A percentile compares a stretch with the other conserved stretches of the same genome.
Conservation (phyloP, 2,888 invertebrate species). For the Lepidocyrtoides sp. region DNA sequence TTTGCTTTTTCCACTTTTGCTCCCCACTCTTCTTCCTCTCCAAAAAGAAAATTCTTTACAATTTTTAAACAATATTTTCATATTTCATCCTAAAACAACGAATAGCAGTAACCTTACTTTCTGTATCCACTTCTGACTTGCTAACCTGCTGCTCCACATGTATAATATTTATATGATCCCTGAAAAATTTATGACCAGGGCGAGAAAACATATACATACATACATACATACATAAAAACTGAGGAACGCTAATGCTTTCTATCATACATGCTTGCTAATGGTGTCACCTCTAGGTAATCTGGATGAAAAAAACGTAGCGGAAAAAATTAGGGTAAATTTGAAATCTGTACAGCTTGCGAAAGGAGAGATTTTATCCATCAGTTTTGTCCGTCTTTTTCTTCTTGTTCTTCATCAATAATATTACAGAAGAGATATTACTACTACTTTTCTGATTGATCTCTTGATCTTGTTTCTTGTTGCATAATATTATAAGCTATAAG, state of each 20-base stretch:
- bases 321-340: background rate
- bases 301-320: background rate
- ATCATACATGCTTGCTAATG: conserved; percentile 51
- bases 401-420: background rate
- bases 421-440: conserved; percentile 24
- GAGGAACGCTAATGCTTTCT: conserved; percentile 44
- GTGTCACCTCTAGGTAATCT: conserved; percentile 10
- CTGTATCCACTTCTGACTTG: background rate
- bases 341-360: no score
- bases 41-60: background rate
- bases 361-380: background rate
- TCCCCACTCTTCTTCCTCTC: background rate
- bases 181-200: background rate
- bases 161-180: background rate
- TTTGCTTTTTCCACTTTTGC: no score
- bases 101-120: background rate
- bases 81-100: background rate
- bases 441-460: background rate
- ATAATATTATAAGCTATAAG: background rate
- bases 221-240: no score
- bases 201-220: background rate
- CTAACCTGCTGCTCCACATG: conserved; percentile 30
- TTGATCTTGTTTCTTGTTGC: background rate
- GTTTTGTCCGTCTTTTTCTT: background rate
- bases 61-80: background rate